Evolutionary conservation across 2,113 vertebrate genomes (phyloP).

Genomic region (Egretta garzetta): DNA sequence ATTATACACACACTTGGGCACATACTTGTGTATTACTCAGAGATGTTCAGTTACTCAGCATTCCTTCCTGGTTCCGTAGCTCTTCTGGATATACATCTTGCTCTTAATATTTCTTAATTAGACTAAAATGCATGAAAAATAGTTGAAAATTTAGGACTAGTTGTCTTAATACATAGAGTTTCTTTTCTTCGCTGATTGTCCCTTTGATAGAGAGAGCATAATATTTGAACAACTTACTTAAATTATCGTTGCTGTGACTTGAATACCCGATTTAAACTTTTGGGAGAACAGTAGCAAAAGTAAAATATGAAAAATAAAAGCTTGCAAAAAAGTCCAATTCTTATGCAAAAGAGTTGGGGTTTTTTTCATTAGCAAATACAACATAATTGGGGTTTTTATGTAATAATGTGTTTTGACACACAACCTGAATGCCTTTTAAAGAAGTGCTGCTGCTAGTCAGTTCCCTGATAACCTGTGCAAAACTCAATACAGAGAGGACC

Average conservation of each 20-base stretch:
- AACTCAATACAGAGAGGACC: accelerated
- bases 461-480: background rate
- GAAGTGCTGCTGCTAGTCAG: background rate
- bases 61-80: background rate
- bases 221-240: background rate
- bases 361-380: background rate
- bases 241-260: background rate
- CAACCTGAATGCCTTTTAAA: background rate
- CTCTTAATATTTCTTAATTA: background rate
- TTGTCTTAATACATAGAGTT: background rate
- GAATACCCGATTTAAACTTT: background rate
- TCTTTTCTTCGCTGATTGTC: background rate
- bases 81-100: background rate
- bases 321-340: background rate
- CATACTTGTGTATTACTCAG: background rate
- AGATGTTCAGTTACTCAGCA: background rate
- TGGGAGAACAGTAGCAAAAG: background rate
- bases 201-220: background rate
- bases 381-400: background rate
- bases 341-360: background rate
- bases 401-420: background rate
- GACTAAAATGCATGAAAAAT: background rate
- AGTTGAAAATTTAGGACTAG: background rate
- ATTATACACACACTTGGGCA: too few relatives aligned
- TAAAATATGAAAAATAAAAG: background rate